Evolutionary conservation across 1,140 invertebrate species (phyloP).

Genomic region (Oppia nitens): DNA sequence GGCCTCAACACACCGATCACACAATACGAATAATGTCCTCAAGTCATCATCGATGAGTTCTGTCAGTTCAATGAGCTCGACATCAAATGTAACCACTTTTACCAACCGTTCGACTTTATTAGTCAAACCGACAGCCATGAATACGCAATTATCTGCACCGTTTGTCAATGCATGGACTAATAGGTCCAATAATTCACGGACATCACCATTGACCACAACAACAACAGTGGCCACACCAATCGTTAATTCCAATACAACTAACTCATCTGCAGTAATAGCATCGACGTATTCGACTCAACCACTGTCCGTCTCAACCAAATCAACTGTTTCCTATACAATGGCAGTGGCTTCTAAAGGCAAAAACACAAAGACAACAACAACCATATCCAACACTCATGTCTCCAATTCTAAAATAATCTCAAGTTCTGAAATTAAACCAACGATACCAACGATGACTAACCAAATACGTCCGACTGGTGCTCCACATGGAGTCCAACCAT

Average conservation of each 20-base stretch:
- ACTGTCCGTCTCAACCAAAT: not conserved
- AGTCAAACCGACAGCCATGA: not conserved
- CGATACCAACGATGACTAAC: not conserved
- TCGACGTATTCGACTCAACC: not conserved
- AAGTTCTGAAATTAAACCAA: not conserved
- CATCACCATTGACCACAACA: not conserved
- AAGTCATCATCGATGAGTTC: conserved; percentile 7
- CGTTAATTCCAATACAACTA: not conserved
- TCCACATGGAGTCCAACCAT: not conserved
- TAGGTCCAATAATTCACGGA: not conserved
- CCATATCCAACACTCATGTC: not conserved
- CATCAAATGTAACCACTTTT: not conserved
- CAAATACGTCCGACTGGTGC: not conserved
- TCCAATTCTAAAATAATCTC: not conserved
- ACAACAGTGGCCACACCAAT: not conserved
- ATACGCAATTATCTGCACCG: conserved; percentile 19
- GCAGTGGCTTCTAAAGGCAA: conserved; percentile 9
- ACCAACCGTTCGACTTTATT: not conserved
- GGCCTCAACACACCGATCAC: not conserved
- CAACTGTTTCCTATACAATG: conserved; percentile 14
- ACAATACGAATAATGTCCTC: not conserved
- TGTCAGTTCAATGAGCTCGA: not conserved
- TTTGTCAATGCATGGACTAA: conserved; percentile 4
- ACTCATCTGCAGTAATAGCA: not conserved
- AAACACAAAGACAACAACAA: not conserved